These are phyloP conservation scores for Brachypteracias leptosomus DNA, from an alignment of 2,113 vertebrate species.

Conservation along the genomic window DNA sequence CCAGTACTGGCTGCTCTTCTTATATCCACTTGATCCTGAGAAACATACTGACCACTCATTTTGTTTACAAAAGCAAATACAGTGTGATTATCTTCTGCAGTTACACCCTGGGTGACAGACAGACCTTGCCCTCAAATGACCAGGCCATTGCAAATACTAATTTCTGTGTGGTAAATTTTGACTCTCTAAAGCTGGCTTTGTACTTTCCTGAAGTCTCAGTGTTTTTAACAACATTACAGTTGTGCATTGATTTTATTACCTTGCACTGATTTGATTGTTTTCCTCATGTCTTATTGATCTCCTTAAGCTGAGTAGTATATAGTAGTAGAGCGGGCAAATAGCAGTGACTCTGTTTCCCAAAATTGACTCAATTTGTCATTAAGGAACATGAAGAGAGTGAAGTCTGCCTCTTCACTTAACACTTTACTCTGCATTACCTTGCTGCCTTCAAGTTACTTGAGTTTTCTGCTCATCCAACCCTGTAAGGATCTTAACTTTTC, in stretches of 20 bases:
- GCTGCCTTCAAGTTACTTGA: neutral
- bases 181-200: neutral
- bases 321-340: neutral
- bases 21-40: neutral
- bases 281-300: neutral
- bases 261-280: neutral
- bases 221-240: neutral
- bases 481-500: neutral
- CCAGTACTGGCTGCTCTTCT: neutral
- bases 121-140: neutral
- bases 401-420: neutral
- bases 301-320: neutral
- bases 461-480: neutral
- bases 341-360: neutral
- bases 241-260: neutral
- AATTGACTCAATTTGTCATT: neutral
- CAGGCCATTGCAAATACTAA: neutral
- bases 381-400: neutral
- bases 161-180: neutral
- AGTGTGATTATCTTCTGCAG: neutral
- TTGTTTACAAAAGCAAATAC: neutral
- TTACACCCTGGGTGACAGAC: neutral
- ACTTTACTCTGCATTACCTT: neutral
- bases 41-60: neutral
- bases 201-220: neutral